A percentile compares a stretch with the other conserved stretches of the same genome.
Conservation (phyloP, 2,888 invertebrate genomes). For the Yponomeuta malinellus region DNA sequence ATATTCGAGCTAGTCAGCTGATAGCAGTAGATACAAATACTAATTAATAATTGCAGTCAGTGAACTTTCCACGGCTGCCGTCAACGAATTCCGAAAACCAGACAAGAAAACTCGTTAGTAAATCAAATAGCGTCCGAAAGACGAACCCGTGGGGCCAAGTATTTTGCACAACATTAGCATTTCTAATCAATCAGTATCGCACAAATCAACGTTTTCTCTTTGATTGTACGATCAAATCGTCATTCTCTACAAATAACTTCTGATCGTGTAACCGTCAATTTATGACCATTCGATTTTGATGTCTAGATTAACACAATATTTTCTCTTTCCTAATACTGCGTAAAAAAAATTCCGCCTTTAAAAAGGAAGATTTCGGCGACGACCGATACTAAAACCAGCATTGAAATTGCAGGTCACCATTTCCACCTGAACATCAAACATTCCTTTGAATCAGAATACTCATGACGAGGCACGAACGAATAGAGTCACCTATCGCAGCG, state of each 20-base stretch:
- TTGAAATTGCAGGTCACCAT: background rate
- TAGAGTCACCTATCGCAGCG: background rate
- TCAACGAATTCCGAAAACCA: slow-evolving; percentile 2
- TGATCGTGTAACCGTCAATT: background rate
- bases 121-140: slow-evolving; percentile 10
- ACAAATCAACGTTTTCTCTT: background rate
- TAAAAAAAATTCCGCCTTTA: no score
- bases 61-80: background rate
- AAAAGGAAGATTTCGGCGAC: no score
- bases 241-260: background rate
- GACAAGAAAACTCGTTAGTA: slow-evolving; percentile 11
- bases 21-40: background rate
- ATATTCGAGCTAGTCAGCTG: no score
- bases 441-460: background rate
- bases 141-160: background rate
- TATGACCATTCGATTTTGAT: no score
- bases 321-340: no score
- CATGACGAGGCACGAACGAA: background rate
- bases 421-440: background rate
- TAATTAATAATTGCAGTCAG: background rate
- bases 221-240: background rate
- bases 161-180: slow-evolving; percentile 1
- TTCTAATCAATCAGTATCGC: slow-evolving; percentile 9
- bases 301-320: no score
- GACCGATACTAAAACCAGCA: no score